Conservation (phyloP, 64 coral and sea anemone genomes). For the Montipora cactus region DNA sequence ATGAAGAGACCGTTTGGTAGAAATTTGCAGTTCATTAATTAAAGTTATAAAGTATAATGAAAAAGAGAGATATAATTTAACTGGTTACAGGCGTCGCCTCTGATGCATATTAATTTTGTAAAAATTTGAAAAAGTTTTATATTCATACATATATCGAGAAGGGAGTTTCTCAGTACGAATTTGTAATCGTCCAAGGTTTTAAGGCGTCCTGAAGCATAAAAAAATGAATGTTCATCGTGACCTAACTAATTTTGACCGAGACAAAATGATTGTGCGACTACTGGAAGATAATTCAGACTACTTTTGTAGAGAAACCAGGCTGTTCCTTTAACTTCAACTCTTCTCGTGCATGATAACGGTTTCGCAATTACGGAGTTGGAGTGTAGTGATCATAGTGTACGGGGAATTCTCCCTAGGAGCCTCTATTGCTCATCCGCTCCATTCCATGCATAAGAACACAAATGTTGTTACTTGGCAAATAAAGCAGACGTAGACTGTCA, state of each 20-base stretch:
- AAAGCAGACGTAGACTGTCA: no score
- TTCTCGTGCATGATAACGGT: neutral
- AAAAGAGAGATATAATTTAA: neutral
- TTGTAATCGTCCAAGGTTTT: constrained; percentile 15
- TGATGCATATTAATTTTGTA: constrained; percentile 40
- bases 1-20: no score
- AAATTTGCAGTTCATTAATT: neutral
- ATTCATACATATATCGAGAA: constrained; percentile 3
- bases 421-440: no score
- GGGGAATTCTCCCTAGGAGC: no score
- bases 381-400: no score
- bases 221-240: neutral
- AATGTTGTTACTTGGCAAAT: no score
- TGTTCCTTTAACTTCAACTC: neutral
- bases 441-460: no score
- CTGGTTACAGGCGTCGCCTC: neutral
- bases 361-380: no score
- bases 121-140: constrained; percentile 10
- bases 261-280: neutral
- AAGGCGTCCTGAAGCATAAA: neutral
- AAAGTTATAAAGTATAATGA: constrained; percentile 25
- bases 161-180: neutral
- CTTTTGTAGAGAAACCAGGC: neutral
- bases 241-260: neutral
- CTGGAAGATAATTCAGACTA: neutral